Evolutionary conservation across 2,888 invertebrate species (phyloP).

Genomic region (Hypsopygia costalis): DNA sequence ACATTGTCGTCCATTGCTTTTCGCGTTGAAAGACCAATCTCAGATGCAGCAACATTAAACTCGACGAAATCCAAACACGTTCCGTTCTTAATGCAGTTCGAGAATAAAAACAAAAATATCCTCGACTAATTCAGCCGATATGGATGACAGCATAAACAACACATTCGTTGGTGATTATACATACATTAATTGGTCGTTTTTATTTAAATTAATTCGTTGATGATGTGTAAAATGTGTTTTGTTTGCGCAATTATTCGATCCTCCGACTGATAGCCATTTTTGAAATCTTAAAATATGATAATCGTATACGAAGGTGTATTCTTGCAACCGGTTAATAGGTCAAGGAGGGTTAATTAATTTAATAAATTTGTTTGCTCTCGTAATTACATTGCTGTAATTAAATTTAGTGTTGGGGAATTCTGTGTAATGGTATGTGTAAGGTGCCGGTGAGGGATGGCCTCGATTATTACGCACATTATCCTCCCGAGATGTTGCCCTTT

Average conservation of each 20-base stretch:
- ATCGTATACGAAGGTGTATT: conserved; percentile 2
- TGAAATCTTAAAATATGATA: conserved; percentile 1
- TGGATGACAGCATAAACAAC: conserved; percentile 38
- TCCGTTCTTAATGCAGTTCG: background rate
- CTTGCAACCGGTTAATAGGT: conserved; percentile 12
- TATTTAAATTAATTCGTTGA: conserved; percentile 43
- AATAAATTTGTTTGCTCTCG: conserved; percentile 48
- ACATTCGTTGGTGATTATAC: conserved; percentile 40
- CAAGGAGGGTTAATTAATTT: conserved; percentile 32
- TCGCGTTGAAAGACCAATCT: too few relatives aligned
- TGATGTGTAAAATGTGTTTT: conserved; percentile 24
- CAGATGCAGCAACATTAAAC: too few relatives aligned
- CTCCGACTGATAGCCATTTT: conserved; percentile 21
- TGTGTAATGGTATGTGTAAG: conserved; percentile 44
- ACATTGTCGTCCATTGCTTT: background rate
- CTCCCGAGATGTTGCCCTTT: conserved; percentile 35
- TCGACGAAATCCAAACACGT: too few relatives aligned
- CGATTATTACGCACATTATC: conserved; percentile 71
- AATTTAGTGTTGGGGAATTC: conserved; percentile 38
- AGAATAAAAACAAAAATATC: conserved; percentile 30
- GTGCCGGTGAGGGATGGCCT: conserved; percentile 53
- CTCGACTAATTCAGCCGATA: conserved; percentile 46
- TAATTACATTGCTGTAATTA: conserved; percentile 65
- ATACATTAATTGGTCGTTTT: conserved; percentile 41
- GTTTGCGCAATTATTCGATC: conserved; percentile 30